A percentile compares a stretch with the other conserved stretches of the same genome.
Evolutionary conservation across 2,113 vertebrate genomes (phyloP).

Genomic region (Chionodraco myersi): DNA sequence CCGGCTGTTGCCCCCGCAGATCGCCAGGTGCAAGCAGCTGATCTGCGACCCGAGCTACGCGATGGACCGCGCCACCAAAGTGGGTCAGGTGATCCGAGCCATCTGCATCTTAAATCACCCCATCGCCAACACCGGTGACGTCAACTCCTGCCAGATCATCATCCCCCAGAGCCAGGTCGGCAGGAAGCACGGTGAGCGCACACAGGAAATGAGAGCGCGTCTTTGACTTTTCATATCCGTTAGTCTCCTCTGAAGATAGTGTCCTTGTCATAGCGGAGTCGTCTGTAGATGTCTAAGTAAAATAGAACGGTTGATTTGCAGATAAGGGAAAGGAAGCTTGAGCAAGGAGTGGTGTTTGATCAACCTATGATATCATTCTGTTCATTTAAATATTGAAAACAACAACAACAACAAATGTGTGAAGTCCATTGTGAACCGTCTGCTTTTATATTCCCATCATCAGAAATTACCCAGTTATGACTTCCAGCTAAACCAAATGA

Average conservation of each 20-base stretch:
- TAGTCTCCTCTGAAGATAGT: not conserved
- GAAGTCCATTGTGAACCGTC: too few species aligned
- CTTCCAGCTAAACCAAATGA: too few species aligned
- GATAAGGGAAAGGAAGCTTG: too few species aligned
- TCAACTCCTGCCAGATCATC: constrained; percentile 98
- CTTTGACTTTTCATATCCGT: not conserved
- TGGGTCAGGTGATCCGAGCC: constrained; percentile 93
- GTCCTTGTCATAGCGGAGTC: too few species aligned
- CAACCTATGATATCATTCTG: too few species aligned
- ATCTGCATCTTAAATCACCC: constrained; percentile 96
- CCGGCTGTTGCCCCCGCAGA: constrained; percentile 72
- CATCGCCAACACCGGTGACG: constrained; percentile 90
- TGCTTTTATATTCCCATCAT: too few species aligned
- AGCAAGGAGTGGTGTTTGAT: too few species aligned
- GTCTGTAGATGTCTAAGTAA: too few species aligned
- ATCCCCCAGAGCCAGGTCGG: constrained; percentile 98
- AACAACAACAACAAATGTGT: too few species aligned
- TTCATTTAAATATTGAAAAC: too few species aligned
- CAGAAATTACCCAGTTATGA: too few species aligned
- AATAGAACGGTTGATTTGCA: too few species aligned
- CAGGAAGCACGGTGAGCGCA: constrained; percentile 91
- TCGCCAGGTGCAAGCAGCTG: constrained; percentile 97
- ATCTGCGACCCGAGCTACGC: constrained; percentile 98
- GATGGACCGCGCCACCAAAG: constrained; percentile 85
- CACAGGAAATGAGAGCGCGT: not conserved